Evolutionary conservation across 2,113 vertebrate genomes (phyloP), one percentile per base, ranked within the genome.

Genomic region (Phylloscopus trochiloides): DNA sequence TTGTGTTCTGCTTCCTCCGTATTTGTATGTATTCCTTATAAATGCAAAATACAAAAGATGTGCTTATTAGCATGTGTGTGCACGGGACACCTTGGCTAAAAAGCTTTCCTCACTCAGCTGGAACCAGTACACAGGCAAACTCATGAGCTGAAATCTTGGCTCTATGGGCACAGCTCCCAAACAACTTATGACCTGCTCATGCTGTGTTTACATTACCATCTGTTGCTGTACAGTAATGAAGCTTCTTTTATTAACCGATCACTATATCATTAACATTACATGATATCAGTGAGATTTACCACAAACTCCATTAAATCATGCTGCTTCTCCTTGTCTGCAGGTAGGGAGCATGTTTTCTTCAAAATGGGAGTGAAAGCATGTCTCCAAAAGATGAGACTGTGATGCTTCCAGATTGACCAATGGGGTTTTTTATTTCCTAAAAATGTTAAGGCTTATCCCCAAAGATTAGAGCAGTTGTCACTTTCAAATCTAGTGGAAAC

Each of bases 71-170:
- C 16, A 8, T 7, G 2, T 63, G 15, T 17, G 17, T 66, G 22
- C 47, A 50, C 1, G 5, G 43, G 40, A 67, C 29, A 32, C 9
- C 32, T 74, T 20, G 36, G 25, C 6, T 86, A 40, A 65, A 40
- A 84, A 5, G 3, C 0, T 0, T 31, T 54, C 9, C 29, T 45
- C 32, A 26, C n/a, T 58, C 47, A 15, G 1, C 43, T 74, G 2
- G 3, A 70, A 70, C 11, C 2, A 18, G 14, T 13, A 45, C 58
- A 66, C 47, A 65, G 36, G 10, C 17, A 61, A 42, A 51, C 0
- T 1, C 3, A 2, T 29, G n/a, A 54, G 5, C 29, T 28, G 34
- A 84, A 66, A 54, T 48, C 26, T 31, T 68, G 54, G 10, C 29
- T 80, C 36, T 3, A 2, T 21, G 32, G n/a, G 19, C 50, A 70